Conservation (phyloP, 2,888 invertebrate species). For the Iselma pallidipennis region DNA sequence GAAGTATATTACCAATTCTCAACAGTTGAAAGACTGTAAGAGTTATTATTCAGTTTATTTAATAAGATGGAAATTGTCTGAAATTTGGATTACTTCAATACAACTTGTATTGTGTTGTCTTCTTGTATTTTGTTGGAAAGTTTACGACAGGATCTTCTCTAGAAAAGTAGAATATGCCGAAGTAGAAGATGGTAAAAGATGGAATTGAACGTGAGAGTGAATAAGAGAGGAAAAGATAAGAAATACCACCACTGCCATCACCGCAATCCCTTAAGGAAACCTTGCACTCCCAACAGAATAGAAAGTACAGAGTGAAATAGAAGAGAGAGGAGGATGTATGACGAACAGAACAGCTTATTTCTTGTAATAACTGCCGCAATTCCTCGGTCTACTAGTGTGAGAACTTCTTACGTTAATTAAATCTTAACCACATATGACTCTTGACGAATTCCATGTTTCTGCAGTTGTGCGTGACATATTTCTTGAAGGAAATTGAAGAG, state of each 20-base stretch:
- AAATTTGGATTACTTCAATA: background rate
- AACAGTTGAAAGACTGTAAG: too few relatives aligned
- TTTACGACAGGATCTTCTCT: background rate
- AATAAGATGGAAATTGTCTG: background rate
- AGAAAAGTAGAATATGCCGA: background rate
- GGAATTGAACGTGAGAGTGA: background rate
- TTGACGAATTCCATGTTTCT: conserved; percentile 24
- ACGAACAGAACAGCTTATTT: conserved; percentile 13
- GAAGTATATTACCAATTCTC: too few relatives aligned
- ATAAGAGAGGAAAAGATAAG: background rate
- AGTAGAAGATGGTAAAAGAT: background rate
- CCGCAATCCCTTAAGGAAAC: background rate
- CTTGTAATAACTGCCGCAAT: conserved; percentile 26
- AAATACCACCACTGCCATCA: background rate
- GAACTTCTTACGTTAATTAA: conserved; percentile 35
- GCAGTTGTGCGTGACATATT: background rate
- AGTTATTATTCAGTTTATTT: background rate
- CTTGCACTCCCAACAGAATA: background rate
- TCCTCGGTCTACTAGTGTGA: conserved; percentile 11
- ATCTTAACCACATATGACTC: conserved; percentile 31
- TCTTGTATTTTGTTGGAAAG: background rate
- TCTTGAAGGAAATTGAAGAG: too few relatives aligned
- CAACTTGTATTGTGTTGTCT: background rate
- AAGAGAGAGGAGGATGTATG: background rate
- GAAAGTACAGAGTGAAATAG: too few relatives aligned